These are phyloP conservation scores for Palythoa grandiflora DNA, from an alignment of 92 coral and sea anemone genomes.

Conservation along the genomic window DNA sequence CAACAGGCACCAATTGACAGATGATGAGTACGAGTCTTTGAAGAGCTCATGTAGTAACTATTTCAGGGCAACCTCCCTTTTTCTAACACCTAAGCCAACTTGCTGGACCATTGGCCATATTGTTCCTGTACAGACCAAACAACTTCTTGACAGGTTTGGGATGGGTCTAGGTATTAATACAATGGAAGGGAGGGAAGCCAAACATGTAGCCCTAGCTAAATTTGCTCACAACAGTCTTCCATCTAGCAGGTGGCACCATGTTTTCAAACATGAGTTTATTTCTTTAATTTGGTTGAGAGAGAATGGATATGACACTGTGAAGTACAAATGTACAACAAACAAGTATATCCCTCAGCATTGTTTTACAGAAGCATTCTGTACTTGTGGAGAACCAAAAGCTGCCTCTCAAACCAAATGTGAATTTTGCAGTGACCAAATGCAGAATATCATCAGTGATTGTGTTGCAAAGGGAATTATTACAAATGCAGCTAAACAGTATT, in stretches of 20 bases:
- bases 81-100: constrained; percentile 15
- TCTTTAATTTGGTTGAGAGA: constrained; percentile 32
- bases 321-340: constrained; percentile 4
- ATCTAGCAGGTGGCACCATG: constrained; percentile 11
- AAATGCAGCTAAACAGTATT: constrained; percentile 19
- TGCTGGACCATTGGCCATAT: constrained; percentile 33
- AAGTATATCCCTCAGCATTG: constrained; percentile 10
- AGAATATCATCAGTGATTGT: constrained; percentile 11
- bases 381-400: constrained; percentile 30
- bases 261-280: constrained; percentile 26
- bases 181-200: constrained; percentile 36
- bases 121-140: constrained; percentile 24
- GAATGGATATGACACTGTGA: constrained; percentile 23
- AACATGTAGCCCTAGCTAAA: constrained; percentile 9
- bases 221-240: constrained; percentile 10
- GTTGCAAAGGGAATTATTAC: constrained; percentile 20
- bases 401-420: not conserved
- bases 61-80: constrained; percentile 12
- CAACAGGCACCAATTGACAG: constrained; percentile 51
- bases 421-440: constrained; percentile 19
- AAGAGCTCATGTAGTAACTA: not conserved
- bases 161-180: constrained; percentile 24
- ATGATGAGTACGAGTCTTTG: not conserved
- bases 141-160: constrained; percentile 32
- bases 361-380: constrained; percentile 20